These are phyloP conservation scores for Rhopalosiphum padi DNA, from an alignment of 1,140 invertebrate genomes.

Conservation along the genomic window DNA sequence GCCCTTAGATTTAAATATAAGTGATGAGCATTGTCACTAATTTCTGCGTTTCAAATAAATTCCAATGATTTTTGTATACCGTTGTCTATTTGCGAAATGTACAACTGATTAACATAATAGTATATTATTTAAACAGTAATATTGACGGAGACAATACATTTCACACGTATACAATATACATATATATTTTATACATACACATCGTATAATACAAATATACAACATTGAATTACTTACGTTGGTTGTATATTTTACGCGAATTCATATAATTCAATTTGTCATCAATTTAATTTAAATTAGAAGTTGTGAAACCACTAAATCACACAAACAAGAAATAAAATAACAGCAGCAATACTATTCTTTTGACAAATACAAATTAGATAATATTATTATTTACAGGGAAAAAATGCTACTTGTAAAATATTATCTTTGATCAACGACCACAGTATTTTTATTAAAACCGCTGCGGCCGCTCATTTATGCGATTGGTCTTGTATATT, in stretches of 20 bases:
- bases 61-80: not conserved
- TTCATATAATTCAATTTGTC: not conserved
- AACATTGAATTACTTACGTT: not conserved
- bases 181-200: not conserved
- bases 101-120: not conserved
- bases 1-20: not conserved
- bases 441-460: not conserved
- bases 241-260: not conserved
- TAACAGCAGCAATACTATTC: not conserved
- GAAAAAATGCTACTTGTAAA: slow-evolving; percentile 1
- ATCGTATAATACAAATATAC: not conserved
- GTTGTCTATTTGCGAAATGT: not conserved
- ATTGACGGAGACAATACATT: not conserved
- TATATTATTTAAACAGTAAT: not conserved
- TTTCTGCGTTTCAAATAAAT: not conserved
- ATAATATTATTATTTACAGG: slow-evolving; percentile 23
- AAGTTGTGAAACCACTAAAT: not conserved
- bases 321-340: not conserved
- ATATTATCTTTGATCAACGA: slow-evolving; percentile 32
- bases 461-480: not conserved
- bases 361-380: slow-evolving; percentile 38
- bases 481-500: not conserved
- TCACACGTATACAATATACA: not conserved
- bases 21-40: not conserved
- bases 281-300: not conserved